Evolutionary conservation across 2,113 vertebrate species (phyloP), one percentile per base, ranked within the genome.

Genomic region (Melanerpes formicivorus): DNA sequence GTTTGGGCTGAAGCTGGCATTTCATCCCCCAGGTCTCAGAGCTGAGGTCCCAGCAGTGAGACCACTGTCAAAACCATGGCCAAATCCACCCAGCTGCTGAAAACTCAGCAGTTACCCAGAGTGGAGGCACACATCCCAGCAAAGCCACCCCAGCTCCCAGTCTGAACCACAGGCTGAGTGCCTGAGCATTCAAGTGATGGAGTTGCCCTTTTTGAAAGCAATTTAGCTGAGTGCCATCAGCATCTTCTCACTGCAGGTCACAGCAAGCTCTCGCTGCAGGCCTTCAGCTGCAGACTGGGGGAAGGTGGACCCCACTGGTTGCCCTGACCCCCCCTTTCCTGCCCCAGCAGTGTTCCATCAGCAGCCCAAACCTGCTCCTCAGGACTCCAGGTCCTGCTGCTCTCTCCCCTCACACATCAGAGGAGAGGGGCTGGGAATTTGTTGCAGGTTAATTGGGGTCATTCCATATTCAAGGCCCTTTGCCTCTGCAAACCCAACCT

Each of bases 401-500:
- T 72, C 74, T 65, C 32, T 64, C 48, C 82, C 77, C 0, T 0
- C 74, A 46, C 84, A 71, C 81, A 44, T 11, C 34, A 26, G 19
- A 5, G 5, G 11, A 58, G 60, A 23, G 44, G 58, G 59, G 67
- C 64, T 90, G 93, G 92, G 88, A 77, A 90, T 91, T 85, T 11
- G 18, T 25, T 4, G 23, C 77, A 55, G 88, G 93, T 96, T 93
- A 95, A 91, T 93, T 95, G 85, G 54, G 93, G 92, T 95, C 91
- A 84, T 79, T 95, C 75, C 32, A 19, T 14, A 79, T 83, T 34
- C 72, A 86, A 95, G 6, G 70, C 88, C 73, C 70, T 88, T 44
- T 67, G 62, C 90, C 64, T 83, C 69, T 9, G 65, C 27, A 60
- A 92, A 29, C 32, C 1, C 1, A 77, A 63, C 75, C 60, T 32